Percentiles rank a stretch among this genome's conserved stretches.
phyloP scores from a whole-genome alignment of 2,888 invertebrate species.

The Dromius quadrimaculatus region DNA sequence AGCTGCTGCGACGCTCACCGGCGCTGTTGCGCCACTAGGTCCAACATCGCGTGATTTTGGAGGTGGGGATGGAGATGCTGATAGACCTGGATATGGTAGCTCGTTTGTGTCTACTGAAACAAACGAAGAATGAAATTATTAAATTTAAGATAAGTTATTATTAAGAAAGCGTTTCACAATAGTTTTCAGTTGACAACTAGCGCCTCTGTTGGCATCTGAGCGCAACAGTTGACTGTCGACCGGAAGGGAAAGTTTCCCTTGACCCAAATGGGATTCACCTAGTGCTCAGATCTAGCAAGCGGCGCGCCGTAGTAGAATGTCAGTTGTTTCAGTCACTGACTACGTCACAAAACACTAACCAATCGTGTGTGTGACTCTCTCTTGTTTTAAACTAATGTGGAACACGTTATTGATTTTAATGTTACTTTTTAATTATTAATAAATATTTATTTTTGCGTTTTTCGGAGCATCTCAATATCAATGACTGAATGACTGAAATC shows the following conservation, averaged over 20 bases:
- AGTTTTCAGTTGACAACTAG: constrained; percentile 14
- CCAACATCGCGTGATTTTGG: constrained; percentile 49
- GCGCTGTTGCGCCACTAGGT: constrained; percentile 58
- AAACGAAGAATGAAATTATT: constrained; percentile 49
- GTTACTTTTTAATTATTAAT: no score
- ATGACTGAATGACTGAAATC: no score
- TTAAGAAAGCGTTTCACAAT: constrained; percentile 37
- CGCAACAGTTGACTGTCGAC: constrained; percentile 53
- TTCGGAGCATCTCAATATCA: constrained; percentile 2
- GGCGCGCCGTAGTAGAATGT: constrained; percentile 27
- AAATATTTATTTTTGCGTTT: no score
- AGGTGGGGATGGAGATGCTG: constrained; percentile 59
- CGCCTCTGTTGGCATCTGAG: constrained; percentile 38
- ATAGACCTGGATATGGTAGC: constrained; percentile 62
- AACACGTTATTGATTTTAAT: no score
- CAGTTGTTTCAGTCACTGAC: constrained; percentile 34
- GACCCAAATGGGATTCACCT: constrained; percentile 60
- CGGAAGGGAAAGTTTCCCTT: constrained; percentile 64
- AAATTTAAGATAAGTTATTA: not conserved
- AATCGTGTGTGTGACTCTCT: constrained; percentile 23
- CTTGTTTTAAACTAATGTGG: constrained; percentile 29
- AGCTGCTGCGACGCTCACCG: constrained; percentile 20
- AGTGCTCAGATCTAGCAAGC: constrained; percentile 21
- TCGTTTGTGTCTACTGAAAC: constrained; percentile 76
- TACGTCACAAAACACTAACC: constrained; percentile 24